Conservation (phyloP, 2,113 vertebrate species). For the Elgaria multicarinata region DNA sequence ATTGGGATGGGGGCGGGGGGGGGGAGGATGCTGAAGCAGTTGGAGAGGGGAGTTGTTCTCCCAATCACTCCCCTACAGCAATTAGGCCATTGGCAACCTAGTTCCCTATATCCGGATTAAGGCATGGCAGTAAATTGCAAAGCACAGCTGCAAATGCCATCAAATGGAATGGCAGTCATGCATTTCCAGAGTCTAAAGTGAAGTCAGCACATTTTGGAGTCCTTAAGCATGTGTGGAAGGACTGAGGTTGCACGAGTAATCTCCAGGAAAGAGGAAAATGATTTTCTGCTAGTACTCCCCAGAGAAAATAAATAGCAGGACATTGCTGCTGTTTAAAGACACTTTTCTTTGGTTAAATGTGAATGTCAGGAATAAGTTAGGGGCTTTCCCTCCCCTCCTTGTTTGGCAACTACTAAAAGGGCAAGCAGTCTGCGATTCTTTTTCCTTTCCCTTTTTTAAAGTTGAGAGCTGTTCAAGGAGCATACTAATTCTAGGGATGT, state of each 20-base stretch:
- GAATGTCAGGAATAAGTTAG: background rate
- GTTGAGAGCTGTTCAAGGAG: background rate
- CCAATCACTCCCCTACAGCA: too few species aligned
- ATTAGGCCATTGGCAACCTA: too few species aligned
- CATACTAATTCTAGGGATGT: background rate
- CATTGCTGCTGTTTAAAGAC: background rate
- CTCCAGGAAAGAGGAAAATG: background rate
- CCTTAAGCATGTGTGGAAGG: too few species aligned
- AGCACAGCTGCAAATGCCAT: background rate
- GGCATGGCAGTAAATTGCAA: background rate
- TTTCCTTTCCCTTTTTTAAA: too few species aligned
- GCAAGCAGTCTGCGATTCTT: background rate
- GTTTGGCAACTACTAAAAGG: constrained; percentile 6
- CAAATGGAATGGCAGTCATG: background rate
- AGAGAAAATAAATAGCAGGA: background rate
- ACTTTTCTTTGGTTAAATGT: constrained; percentile 4
- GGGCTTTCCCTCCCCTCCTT: background rate
- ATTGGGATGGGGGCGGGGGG: too few species aligned
- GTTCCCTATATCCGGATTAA: too few species aligned
- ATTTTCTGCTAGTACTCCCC: background rate
- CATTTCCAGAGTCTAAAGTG: background rate
- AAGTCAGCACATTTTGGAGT: too few species aligned
- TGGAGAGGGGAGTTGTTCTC: too few species aligned
- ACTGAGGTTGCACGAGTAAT: background rate
- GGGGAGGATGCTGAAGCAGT: too few species aligned